These are phyloP conservation scores for Notothenia coriiceps DNA, from an alignment of 2,113 vertebrate genomes.

Conservation along the genomic window DNA sequence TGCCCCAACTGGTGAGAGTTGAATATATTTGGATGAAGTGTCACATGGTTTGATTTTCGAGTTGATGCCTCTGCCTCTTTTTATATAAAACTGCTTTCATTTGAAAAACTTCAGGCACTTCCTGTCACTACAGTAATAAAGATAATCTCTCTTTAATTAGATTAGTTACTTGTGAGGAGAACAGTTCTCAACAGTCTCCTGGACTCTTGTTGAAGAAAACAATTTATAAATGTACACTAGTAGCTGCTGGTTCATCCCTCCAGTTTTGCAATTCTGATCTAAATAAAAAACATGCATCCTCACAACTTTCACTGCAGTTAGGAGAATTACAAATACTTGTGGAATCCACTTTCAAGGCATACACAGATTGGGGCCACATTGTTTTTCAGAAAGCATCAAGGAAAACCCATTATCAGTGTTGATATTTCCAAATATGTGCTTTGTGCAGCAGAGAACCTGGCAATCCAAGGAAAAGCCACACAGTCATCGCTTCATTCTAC, in stretches of 20 bases:
- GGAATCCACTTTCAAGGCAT: background rate
- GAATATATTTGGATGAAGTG: background rate
- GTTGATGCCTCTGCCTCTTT: too few species aligned
- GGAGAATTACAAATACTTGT: background rate
- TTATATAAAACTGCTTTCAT: too few species aligned
- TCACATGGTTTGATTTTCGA: background rate
- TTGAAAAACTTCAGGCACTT: too few species aligned
- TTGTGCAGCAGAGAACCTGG: conserved; percentile 59
- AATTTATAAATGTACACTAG: background rate
- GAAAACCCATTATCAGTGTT: background rate
- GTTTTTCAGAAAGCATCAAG: background rate
- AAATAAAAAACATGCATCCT: background rate
- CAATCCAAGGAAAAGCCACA: conserved; percentile 58
- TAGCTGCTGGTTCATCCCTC: background rate
- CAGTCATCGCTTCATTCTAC: conserved; percentile 15
- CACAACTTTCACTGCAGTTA: background rate
- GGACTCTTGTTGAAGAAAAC: background rate
- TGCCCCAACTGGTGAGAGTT: conserved; percentile 45
- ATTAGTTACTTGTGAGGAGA: too few species aligned
- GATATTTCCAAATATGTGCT: background rate
- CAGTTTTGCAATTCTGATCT: background rate
- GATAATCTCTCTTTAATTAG: too few species aligned
- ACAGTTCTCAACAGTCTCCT: too few species aligned
- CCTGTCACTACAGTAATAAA: too few species aligned
- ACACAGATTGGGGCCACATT: background rate